phyloP scores from a whole-genome alignment of 1,140 invertebrate species.

The Drosophila persimilis region DNA sequence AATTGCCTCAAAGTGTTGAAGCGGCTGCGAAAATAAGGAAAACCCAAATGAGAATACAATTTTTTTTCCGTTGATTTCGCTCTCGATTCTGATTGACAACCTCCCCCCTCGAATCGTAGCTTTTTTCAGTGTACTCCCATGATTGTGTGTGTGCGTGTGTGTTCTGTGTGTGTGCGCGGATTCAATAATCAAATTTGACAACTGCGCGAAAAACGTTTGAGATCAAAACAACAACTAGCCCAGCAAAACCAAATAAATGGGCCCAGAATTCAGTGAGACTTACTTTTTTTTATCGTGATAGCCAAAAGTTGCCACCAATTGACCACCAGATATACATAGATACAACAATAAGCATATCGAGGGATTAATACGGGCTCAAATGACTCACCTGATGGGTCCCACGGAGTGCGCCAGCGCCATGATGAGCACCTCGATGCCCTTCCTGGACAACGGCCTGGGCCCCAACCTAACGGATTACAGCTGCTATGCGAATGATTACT shows the following conservation, averaged over 20 bases:
- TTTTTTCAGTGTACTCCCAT: slow-evolving; percentile 50
- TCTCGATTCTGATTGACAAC: slow-evolving; percentile 38
- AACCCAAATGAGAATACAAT: too few species aligned
- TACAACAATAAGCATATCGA: background rate
- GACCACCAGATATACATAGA: too few species aligned
- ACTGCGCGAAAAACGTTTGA: slow-evolving; percentile 73
- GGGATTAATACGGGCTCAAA: slow-evolving; percentile 18
- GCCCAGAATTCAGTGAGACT: slow-evolving; percentile 22
- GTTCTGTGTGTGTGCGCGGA: slow-evolving; percentile 18
- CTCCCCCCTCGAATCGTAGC: slow-evolving; percentile 20
- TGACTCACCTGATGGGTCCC: slow-evolving; percentile 77
- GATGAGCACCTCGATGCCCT: slow-evolving; percentile 72
- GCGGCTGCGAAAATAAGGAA: too few species aligned
- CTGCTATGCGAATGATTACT: slow-evolving; percentile 75
- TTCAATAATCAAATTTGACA: slow-evolving; percentile 76
- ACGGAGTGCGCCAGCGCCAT: slow-evolving; percentile 75
- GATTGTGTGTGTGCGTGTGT: slow-evolving; percentile 8
- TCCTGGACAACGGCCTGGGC: slow-evolving; percentile 73
- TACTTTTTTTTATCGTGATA: slow-evolving; percentile 30
- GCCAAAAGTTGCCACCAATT: background rate
- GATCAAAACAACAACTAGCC: slow-evolving; percentile 59
- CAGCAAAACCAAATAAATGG: slow-evolving; percentile 47
- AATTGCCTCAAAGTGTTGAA: too few species aligned
- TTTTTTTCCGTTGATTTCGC: slow-evolving; percentile 1
- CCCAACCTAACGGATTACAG: slow-evolving; percentile 70